Conservation (phyloP, 2,888 invertebrate genomes). For the Brachyptera putata region DNA sequence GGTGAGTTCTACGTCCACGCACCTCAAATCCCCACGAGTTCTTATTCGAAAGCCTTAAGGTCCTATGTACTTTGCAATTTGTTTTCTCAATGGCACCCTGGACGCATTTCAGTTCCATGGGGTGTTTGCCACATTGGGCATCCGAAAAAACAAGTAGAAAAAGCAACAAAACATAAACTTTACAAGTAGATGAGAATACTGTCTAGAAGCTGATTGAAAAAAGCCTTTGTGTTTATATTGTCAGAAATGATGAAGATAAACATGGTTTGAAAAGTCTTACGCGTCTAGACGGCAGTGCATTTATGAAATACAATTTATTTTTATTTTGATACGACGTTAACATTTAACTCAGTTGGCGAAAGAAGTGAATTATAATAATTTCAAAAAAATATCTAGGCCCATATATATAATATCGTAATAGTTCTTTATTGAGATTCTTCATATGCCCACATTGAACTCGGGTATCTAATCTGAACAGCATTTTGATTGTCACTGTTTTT, state of each 20-base stretch:
- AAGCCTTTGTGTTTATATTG: neutral
- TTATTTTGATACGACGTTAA: too few species aligned
- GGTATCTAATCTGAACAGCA: too few species aligned
- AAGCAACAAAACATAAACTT: neutral
- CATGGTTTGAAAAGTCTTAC: neutral
- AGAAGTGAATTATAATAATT: too few species aligned
- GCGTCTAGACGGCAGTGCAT: too few species aligned
- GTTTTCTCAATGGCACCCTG: slow-evolving; percentile 19
- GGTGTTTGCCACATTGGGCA: neutral
- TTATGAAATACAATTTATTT: too few species aligned
- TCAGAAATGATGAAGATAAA: neutral
- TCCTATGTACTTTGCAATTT: slow-evolving; percentile 17
- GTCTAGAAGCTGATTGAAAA: neutral
- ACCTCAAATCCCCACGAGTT: neutral
- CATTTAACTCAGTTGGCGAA: too few species aligned
- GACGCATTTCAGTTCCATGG: slow-evolving; percentile 6
- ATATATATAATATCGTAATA: too few species aligned
- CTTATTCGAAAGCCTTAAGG: neutral
- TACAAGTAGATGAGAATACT: neutral
- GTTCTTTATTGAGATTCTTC: too few species aligned
- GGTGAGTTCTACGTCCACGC: neutral
- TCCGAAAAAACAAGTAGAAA: neutral
- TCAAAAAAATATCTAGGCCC: too few species aligned
- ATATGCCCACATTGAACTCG: too few species aligned
- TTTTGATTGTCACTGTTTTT: too few species aligned